Evolutionary conservation across 92 coral and sea anemone species (phyloP).

Genomic region (Siderastrea radians): DNA sequence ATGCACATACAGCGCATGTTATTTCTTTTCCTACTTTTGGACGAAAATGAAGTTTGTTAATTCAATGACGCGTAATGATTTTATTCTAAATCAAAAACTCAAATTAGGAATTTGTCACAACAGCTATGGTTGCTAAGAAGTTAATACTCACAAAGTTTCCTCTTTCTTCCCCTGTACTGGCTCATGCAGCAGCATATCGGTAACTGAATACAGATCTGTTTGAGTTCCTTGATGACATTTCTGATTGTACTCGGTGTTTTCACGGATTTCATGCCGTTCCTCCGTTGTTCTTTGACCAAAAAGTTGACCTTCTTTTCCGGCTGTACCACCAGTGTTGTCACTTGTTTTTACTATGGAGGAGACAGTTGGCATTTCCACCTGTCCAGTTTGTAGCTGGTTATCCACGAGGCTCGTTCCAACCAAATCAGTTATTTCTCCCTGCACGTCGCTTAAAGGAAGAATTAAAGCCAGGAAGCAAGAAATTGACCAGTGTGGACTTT

Average conservation of each 20-base stretch:
- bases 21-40: no score
- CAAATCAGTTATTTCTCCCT: not conserved
- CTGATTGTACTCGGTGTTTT: not conserved
- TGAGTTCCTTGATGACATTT: not conserved
- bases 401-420: not conserved
- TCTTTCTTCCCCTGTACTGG: no score
- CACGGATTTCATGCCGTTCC: not conserved
- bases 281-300: not conserved
- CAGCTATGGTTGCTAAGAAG: no score
- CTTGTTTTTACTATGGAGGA: not conserved
- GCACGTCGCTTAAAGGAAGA: constrained; percentile 12
- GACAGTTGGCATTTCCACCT: not conserved
- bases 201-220: not conserved
- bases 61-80: no score
- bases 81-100: no score
- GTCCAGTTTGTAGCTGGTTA: not conserved
- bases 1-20: no score
- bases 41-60: no score
- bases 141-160: no score
- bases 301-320: not conserved
- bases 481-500: constrained; percentile 16
- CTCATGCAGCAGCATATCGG: no score
- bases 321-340: not conserved
- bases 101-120: no score
- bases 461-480: constrained; percentile 32